phyloP scores from a whole-genome alignment of 2,113 vertebrate species.

The Ramphastos sulfuratus region DNA sequence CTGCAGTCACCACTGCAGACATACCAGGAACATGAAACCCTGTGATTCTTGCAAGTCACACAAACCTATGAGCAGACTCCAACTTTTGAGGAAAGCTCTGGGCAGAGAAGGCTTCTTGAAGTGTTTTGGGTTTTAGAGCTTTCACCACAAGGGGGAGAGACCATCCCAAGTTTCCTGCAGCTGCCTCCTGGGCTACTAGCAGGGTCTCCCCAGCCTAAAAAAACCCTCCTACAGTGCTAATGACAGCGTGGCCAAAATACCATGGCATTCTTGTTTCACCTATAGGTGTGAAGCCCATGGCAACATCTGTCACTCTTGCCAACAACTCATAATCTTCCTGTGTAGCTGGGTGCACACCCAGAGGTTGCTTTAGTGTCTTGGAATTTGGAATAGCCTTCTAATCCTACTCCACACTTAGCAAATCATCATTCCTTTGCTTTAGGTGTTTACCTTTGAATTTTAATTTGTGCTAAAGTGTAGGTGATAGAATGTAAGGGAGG shows the following conservation, averaged over 20 bases:
- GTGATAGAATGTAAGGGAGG: neutral
- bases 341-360: neutral
- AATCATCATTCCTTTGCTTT: neutral
- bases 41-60: too few relatives aligned
- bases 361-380: neutral
- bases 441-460: neutral
- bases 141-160: constrained; percentile 17
- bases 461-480: neutral
- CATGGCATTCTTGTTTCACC: neutral
- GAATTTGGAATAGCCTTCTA: neutral
- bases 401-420: neutral
- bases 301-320: neutral
- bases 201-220: neutral
- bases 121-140: neutral
- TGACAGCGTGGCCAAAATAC: neutral
- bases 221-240: neutral
- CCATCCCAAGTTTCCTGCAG: neutral
- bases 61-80: neutral
- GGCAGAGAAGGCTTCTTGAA: neutral
- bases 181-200: neutral
- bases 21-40: neutral
- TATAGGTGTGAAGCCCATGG: neutral
- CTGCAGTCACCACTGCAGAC: neutral
- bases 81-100: neutral
- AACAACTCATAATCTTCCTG: neutral